Evolutionary conservation across 2,797 vertebrate species (phyloP).

Genomic region (Pseudomugil gertrudae): DNA sequence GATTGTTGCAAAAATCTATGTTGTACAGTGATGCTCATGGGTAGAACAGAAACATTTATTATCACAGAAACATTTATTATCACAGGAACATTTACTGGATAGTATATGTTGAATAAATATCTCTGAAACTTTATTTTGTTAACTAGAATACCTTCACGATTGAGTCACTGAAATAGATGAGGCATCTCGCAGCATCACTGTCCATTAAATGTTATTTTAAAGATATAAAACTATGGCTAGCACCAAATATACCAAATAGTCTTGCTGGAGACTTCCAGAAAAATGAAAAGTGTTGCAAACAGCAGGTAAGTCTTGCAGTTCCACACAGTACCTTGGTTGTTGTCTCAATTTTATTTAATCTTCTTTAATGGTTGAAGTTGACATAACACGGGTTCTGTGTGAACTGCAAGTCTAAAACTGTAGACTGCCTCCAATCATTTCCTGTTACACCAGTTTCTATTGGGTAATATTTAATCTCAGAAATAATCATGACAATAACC

Average conservation of each 20-base stretch:
- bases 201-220: not conserved
- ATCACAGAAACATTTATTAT: too few species aligned
- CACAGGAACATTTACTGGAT: not conserved
- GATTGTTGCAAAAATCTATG: too few species aligned
- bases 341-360: not conserved
- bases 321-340: not conserved
- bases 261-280: too few species aligned
- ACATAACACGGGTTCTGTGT: not conserved
- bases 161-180: not conserved
- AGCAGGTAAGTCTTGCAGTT: constrained; percentile 2
- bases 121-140: too few species aligned
- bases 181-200: too few species aligned
- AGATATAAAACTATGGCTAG: not conserved
- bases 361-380: not conserved
- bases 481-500: not conserved
- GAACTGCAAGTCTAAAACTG: constrained; percentile 1
- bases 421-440: not conserved
- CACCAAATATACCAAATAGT: too few species aligned
- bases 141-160: not conserved
- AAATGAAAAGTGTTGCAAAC: not conserved
- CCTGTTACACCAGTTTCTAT: not conserved
- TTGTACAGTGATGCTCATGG: too few species aligned
- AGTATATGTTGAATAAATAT: not conserved
- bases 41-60: too few species aligned
- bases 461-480: too few species aligned